Conservation (phyloP, 2,888 invertebrate species). For the Hipparchia semele region DNA sequence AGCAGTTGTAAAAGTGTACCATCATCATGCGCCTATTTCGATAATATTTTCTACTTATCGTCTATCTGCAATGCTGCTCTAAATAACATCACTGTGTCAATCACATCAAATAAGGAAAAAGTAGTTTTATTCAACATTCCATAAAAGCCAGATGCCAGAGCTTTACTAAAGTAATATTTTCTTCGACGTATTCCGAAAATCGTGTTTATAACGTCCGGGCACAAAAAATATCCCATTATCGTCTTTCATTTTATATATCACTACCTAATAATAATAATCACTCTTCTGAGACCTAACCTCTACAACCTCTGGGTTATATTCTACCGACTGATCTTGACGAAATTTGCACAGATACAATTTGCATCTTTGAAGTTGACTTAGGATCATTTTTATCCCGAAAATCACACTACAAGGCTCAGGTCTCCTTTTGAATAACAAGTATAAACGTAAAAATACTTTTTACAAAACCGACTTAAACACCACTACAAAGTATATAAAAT, state of each 20-base stretch:
- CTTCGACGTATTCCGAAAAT: slow-evolving; percentile 49
- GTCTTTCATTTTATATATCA: slow-evolving; percentile 45
- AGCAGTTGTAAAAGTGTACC: too few species aligned
- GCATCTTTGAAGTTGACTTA: too few species aligned
- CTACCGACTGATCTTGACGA: too few species aligned
- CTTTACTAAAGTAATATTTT: slow-evolving; percentile 49
- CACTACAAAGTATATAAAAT: too few species aligned
- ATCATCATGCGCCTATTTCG: too few species aligned
- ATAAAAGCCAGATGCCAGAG: slow-evolving; percentile 27
- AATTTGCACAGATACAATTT: too few species aligned
- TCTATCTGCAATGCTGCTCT: not conserved
- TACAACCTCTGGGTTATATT: not conserved
- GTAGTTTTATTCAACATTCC: slow-evolving; percentile 5
- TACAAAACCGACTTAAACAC: too few species aligned
- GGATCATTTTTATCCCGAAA: not conserved
- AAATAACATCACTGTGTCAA: slow-evolving; percentile 11
- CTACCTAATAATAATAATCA: slow-evolving; percentile 7
- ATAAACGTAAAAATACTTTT: too few species aligned
- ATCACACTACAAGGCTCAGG: not conserved
- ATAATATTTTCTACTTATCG: too few species aligned
- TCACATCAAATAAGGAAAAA: slow-evolving; percentile 12
- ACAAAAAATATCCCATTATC: slow-evolving; percentile 47
- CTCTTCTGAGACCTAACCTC: not conserved
- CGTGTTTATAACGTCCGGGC: slow-evolving; percentile 25
- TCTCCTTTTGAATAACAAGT: too few species aligned